Percentiles rank a stretch among this genome's conserved stretches.
phyloP scores from a whole-genome alignment of 2,797 vertebrate species.

The Hyperoplus lanceolatus region DNA sequence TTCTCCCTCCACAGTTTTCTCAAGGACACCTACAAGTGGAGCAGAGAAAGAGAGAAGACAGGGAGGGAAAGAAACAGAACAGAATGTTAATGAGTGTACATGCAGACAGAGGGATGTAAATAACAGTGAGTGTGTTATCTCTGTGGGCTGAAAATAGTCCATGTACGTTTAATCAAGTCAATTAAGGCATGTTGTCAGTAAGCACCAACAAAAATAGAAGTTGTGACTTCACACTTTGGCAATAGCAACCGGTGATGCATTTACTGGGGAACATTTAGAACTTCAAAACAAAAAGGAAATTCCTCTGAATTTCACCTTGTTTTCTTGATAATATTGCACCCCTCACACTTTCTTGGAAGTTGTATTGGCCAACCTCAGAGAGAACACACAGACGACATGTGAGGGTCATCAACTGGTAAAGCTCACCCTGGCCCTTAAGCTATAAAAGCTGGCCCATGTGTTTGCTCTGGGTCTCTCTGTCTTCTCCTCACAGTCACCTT shows the following conservation, averaged over 20 bases:
- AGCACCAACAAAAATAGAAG: conserved; percentile 7
- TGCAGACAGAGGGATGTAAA: conserved; percentile 18
- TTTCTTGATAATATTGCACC: too few species aligned
- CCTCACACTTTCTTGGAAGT: too few species aligned
- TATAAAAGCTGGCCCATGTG: too few species aligned
- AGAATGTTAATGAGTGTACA: conserved; percentile 14
- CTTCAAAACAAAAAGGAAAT: too few species aligned
- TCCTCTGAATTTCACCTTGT: too few species aligned
- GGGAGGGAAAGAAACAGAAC: conserved; percentile 29
- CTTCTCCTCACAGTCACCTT: too few species aligned
- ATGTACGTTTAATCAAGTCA: conserved; percentile 39
- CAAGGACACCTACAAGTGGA: conserved; percentile 82
- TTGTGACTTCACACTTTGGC: conserved; percentile 4
- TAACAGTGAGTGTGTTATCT: conserved; percentile 13
- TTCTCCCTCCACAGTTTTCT: conserved; percentile 79
- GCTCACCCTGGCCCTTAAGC: too few species aligned
- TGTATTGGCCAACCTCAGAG: too few species aligned
- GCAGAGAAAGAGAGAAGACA: conserved; percentile 44
- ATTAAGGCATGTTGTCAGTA: conserved; percentile 24
- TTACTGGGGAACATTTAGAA: too few species aligned
- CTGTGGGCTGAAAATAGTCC: conserved; percentile 29
- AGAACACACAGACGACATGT: too few species aligned
- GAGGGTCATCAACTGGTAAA: too few species aligned
- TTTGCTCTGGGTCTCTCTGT: too few species aligned
- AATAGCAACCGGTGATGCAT: background rate